Evolutionary conservation across 1,140 invertebrate genomes (phyloP).

Genomic region (Camponotus vicinus): DNA sequence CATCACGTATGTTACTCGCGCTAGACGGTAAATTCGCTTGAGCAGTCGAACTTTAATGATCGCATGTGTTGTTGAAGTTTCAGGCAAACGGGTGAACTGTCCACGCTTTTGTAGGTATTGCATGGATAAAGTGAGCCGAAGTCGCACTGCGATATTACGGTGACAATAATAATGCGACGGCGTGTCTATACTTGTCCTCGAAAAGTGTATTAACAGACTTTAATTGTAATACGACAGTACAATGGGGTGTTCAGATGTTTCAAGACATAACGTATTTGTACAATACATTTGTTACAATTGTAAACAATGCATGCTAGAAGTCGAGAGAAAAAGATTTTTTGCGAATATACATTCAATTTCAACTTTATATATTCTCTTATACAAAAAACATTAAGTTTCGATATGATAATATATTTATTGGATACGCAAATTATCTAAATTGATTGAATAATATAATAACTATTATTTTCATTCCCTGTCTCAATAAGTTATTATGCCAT

Average conservation of each 20-base stretch:
- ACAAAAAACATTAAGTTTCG: not conserved
- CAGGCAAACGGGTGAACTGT: conserved; percentile 49
- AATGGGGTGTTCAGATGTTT: not conserved
- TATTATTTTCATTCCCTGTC: not conserved
- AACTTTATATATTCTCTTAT: not conserved
- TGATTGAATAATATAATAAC: not conserved
- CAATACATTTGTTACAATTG: not conserved
- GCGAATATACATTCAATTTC: not conserved
- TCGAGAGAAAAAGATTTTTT: not conserved
- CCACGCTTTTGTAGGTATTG: conserved; percentile 53
- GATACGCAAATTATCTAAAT: not conserved
- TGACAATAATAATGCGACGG: conserved; percentile 24
- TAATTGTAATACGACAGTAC: conserved; percentile 23
- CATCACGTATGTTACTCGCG: conserved; percentile 42
- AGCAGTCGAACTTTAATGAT: conserved; percentile 54
- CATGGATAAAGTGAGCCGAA: conserved; percentile 43
- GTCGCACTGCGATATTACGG: conserved; percentile 25
- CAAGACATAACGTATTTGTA: not conserved
- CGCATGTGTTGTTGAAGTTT: conserved; percentile 58
- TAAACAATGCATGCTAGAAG: not conserved
- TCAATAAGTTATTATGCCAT: not conserved
- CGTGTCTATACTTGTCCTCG: conserved; percentile 20
- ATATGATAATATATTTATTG: not conserved
- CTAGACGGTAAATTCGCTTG: conserved; percentile 49
- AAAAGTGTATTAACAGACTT: conserved; percentile 43